Conservation (phyloP, 2,113 vertebrate species). For the Sorex araneus region DNA sequence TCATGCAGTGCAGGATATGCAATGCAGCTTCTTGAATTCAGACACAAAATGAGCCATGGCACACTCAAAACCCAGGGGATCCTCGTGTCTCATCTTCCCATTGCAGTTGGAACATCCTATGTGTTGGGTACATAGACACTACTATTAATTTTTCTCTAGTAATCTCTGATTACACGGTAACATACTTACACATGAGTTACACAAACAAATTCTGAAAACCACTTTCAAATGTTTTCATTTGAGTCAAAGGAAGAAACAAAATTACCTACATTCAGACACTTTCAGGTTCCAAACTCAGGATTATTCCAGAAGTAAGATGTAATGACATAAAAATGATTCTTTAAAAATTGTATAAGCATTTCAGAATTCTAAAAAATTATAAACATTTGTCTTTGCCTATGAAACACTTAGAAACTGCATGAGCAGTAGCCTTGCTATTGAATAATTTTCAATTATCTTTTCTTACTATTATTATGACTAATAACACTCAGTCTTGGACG, state of each 20-base stretch:
- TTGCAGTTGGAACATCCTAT: neutral
- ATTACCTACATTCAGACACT: neutral
- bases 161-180: neutral
- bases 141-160: neutral
- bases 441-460: neutral
- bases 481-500: neutral
- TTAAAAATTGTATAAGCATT: neutral
- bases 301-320: neutral
- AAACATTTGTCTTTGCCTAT: neutral
- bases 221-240: neutral
- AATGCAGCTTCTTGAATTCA: neutral
- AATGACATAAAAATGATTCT: neutral
- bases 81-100: neutral
- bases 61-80: neutral
- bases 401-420: neutral
- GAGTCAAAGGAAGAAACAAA: constrained; percentile 53
- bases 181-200: neutral
- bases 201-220: neutral
- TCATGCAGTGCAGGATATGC: too few species aligned
- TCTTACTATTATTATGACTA: neutral
- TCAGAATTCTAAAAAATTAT: neutral
- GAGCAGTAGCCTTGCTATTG: neutral
- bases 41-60: neutral
- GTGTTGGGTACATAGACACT: neutral
- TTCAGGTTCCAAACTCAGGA: neutral